Percentiles rank a stretch among this genome's conserved stretches.
Evolutionary conservation across 2,797 vertebrate genomes (phyloP).

Genomic region (Astyanax mexicanus): DNA sequence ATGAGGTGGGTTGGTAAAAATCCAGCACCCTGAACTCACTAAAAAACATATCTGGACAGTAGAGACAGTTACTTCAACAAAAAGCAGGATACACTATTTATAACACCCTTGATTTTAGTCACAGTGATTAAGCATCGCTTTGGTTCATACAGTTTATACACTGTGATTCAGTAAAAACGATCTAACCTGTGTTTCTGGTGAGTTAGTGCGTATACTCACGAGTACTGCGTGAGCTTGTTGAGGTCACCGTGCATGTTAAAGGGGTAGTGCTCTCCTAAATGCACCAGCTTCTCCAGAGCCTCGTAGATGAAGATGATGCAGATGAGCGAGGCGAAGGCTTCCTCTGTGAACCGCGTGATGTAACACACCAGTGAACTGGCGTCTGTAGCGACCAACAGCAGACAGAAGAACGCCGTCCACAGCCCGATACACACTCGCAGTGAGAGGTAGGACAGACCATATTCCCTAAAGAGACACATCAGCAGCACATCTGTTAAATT

Average conservation of each 20-base stretch:
- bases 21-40: no score
- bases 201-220: conserved; percentile 78
- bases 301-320: conserved; percentile 99
- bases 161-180: no score
- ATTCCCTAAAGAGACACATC: conserved; percentile 80
- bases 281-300: conserved; percentile 96
- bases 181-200: neutral
- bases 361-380: conserved; percentile 98
- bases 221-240: conserved; percentile 93
- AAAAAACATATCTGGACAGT: no score
- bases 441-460: conserved; percentile 94
- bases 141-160: no score
- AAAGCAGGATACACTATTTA: no score
- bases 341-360: conserved; percentile 98
- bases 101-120: no score
- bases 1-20: no score
- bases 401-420: conserved; percentile 95
- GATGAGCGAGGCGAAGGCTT: conserved; percentile 97
- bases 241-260: conserved; percentile 97
- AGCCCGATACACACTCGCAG: conserved; percentile 95
- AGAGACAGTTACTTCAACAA: no score
- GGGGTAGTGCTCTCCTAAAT: conserved; percentile 93
- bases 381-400: conserved; percentile 95
- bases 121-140: no score
- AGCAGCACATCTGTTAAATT: neutral